Evolutionary conservation across 2,797 vertebrate genomes (phyloP).

Genomic region (Psittacula derbiana): DNA sequence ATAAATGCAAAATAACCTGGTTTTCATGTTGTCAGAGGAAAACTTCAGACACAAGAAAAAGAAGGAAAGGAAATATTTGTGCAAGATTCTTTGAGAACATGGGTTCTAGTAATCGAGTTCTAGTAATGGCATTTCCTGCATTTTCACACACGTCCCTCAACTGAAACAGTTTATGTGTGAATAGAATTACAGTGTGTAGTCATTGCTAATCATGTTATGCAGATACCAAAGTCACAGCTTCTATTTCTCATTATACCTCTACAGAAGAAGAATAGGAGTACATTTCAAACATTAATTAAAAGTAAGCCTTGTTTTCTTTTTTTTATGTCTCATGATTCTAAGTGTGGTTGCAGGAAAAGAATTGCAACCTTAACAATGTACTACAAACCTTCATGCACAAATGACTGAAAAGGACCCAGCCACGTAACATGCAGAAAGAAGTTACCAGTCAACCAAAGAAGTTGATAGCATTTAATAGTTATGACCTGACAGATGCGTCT

Average conservation of each 20-base stretch:
- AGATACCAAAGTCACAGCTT: background rate
- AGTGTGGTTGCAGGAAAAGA: background rate
- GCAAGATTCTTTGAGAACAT: background rate
- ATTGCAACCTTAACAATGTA: background rate
- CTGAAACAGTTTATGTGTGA: background rate
- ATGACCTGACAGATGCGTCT: background rate
- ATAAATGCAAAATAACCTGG: background rate
- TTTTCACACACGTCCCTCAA: background rate
- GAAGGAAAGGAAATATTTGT: background rate
- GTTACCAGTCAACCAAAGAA: background rate
- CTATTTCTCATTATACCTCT: background rate
- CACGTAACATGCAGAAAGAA: background rate
- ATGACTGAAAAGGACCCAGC: background rate
- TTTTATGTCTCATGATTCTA: background rate
- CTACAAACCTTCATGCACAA: background rate
- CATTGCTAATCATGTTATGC: background rate
- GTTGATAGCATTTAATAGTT: background rate
- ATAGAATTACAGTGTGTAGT: background rate
- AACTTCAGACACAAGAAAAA: background rate
- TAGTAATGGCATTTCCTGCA: background rate
- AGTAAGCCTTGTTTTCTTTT: background rate
- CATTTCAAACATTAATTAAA: background rate
- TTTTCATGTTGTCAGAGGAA: conserved; percentile 31
- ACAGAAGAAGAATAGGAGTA: background rate
- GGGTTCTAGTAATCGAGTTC: conserved; percentile 1